A percentile compares a stretch with the other conserved stretches of the same genome.
Conservation (phyloP, 1,140 invertebrate genomes). For the Chrysomallon squamiferum region DNA sequence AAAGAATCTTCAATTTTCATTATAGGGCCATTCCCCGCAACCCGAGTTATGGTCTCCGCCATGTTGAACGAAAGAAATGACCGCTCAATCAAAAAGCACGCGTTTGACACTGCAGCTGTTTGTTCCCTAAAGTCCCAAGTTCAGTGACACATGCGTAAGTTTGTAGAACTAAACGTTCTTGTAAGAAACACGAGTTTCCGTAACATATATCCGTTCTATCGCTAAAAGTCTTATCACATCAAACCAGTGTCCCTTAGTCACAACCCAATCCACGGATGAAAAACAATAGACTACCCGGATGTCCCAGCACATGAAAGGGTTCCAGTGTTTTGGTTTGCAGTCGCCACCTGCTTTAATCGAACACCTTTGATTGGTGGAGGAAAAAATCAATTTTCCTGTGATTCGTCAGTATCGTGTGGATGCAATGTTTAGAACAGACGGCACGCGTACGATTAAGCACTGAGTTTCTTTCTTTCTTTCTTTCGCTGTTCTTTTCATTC, state of each 20-base stretch:
- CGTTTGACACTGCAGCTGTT: neutral
- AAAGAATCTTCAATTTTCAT: neutral
- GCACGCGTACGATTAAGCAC: too few relatives aligned
- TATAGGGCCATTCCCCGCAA: neutral
- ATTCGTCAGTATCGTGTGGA: too few relatives aligned
- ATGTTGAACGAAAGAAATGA: constrained; percentile 2
- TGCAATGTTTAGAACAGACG: too few relatives aligned
- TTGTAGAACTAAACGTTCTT: neutral
- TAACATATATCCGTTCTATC: constrained; percentile 1
- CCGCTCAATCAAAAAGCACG: neutral
- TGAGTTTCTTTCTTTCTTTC: too few relatives aligned
- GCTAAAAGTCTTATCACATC: neutral
- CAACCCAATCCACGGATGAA: neutral
- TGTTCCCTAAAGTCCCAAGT: neutral
- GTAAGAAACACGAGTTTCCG: constrained; percentile 3
- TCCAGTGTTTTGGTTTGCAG: constrained; percentile 1
- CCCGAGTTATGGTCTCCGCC: constrained; percentile 7
- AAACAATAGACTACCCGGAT: constrained; percentile 3
- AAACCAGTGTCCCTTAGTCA: neutral
- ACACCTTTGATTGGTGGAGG: neutral
- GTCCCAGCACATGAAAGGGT: neutral
- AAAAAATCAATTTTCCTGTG: too few relatives aligned
- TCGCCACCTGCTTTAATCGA: constrained; percentile 2
- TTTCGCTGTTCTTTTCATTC: too few relatives aligned
- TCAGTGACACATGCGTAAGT: neutral